Evolutionary conservation across 2,113 vertebrate genomes (phyloP).

Genomic region (Hassar affinis): DNA sequence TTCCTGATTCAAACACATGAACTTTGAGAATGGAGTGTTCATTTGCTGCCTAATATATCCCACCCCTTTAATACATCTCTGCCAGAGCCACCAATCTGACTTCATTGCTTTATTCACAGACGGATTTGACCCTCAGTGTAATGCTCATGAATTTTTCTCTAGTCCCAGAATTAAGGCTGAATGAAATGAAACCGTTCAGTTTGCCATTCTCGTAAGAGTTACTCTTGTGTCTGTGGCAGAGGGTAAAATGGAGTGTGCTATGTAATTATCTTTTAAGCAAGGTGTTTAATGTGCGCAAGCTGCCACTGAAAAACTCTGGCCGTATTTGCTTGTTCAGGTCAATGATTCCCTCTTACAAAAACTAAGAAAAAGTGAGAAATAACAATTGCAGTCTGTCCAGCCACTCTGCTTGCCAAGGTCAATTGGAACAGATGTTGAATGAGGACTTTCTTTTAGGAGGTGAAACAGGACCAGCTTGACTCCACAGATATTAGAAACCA

Average conservation of each 20-base stretch:
- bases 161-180: conserved; percentile 4
- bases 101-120: neutral
- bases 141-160: neutral
- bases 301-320: conserved; percentile 26
- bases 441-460: conserved; percentile 52
- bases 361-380: conserved; percentile 47
- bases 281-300: conserved; percentile 53
- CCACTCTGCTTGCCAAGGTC: conserved; percentile 55
- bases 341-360: conserved; percentile 47
- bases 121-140: neutral
- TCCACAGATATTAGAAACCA: conserved; percentile 33
- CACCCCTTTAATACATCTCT: neutral
- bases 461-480: conserved; percentile 44
- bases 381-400: conserved; percentile 46
- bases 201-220: conserved; percentile 8
- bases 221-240: neutral
- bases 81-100: neutral
- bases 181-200: conserved; percentile 6
- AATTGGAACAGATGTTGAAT: conserved; percentile 62
- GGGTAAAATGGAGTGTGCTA: conserved; percentile 17
- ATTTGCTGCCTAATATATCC: too few species aligned
- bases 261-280: conserved; percentile 35
- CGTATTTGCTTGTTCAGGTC: conserved; percentile 45
- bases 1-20: too few species aligned
- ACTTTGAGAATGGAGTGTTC: too few species aligned